Evolutionary conservation across 2,797 vertebrate species (phyloP), one percentile per base, ranked within the genome.

Genomic region (Streptopelia turtur): DNA sequence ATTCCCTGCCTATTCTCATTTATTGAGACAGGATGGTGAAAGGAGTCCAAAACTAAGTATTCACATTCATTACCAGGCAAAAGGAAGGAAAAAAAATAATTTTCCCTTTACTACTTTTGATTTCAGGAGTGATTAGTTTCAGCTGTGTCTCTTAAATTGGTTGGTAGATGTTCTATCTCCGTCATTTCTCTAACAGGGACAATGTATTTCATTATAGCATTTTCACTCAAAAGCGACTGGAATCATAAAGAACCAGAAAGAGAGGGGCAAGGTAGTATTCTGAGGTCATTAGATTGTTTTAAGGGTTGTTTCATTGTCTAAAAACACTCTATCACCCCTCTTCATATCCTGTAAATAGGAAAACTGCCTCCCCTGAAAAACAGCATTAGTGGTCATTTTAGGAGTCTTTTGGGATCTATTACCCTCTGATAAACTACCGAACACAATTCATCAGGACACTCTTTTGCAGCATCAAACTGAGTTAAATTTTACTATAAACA

Each of bases 61-160:
- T 94, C 88, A 66, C 90, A 94, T 95, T 84, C 74, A 82, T 95
- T 89, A 82, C 35, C 41, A 43, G 41, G 50, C 11, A 86, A 83
- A 88, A 91, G 24, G 59, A 93, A 22, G 23, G 16, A 10, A 52
- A 80, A 80, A 90, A 86, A 50, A 39, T 35, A 93, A 76, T 87
- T 91, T 88, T 90, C 50, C 24, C 35, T 89, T 94, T 83, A 69
- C 35, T 93, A 63, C 90, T 90, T 93, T 92, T 92, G 92, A 94
- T 89, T 94, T 94, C 88, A 84, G 93, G 66, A 95, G 77, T 66
- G 93, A 94, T 96, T 82, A 96, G 74, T 50, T 93, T 94, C 83
- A 76, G 88, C 63, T 81, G 74, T 33, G 9, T 78, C 83, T 88
- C 83, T 91, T 93, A 90, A 96, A 95, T 94, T 93, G 74, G 93